A percentile compares a stretch with the other conserved stretches of the same genome.
Conservation (phyloP, 2,113 vertebrate species). For the Hymenochirus boettgeri region DNA sequence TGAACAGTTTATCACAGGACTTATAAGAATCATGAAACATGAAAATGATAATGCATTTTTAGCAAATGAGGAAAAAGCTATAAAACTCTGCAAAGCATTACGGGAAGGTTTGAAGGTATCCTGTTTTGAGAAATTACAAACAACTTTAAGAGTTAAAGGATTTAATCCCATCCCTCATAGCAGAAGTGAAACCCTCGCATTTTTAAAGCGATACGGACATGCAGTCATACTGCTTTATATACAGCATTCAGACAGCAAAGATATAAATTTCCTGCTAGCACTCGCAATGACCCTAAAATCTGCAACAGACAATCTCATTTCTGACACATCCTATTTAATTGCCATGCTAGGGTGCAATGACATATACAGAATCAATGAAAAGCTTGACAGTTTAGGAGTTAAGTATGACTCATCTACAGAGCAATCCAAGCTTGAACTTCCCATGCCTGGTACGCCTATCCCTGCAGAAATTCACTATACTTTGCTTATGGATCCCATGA, state of each 20-base stretch:
- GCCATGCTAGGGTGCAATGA: constrained; percentile 98
- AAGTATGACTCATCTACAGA: constrained; percentile 92
- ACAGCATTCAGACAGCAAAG: constrained; percentile 97
- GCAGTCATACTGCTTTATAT: constrained; percentile 95
- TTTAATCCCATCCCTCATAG: constrained; percentile 90
- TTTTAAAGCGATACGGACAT: constrained; percentile 90
- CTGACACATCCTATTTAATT: constrained; percentile 97
- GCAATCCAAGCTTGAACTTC: constrained; percentile 93
- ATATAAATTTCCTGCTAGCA: constrained; percentile 94
- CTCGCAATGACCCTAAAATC: constrained; percentile 97
- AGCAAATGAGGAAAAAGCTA: constrained; percentile 94
- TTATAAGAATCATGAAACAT: constrained; percentile 97
- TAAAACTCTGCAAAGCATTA: constrained; percentile 91
- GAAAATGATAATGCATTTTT: constrained; percentile 96
- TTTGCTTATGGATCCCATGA: constrained; percentile 97
- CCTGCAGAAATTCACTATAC: constrained; percentile 95
- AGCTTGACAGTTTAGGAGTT: constrained; percentile 95
- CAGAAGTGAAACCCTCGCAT: constrained; percentile 93
- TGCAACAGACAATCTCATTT: constrained; percentile 96
- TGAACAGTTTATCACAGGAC: constrained; percentile 93
- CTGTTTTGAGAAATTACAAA: constrained; percentile 96
- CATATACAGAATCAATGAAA: constrained; percentile 95
- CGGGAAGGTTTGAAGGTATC: constrained; percentile 95
- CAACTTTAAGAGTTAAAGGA: constrained; percentile 92
- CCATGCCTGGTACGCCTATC: constrained; percentile 94